These are phyloP conservation scores for Chelonus formosanus DNA, from an alignment of 2,888 invertebrate species.

Conservation along the genomic window DNA sequence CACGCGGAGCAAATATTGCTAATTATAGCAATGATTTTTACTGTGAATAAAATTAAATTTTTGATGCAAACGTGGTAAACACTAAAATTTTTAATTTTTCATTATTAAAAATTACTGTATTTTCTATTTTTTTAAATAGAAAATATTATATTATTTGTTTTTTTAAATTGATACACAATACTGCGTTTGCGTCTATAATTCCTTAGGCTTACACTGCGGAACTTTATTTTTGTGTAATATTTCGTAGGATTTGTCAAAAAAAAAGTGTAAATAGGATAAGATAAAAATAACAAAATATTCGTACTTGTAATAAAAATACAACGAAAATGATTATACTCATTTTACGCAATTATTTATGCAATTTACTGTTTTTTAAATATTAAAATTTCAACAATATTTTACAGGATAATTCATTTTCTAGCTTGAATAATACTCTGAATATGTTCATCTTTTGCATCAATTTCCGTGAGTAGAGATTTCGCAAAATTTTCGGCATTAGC, in stretches of 20 bases:
- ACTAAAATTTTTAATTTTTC: not conserved
- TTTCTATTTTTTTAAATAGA: no score
- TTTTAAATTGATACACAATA: not conserved
- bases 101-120: not conserved
- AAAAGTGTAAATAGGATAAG: conserved; percentile 57
- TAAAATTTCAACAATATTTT: no score
- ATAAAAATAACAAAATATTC: conserved; percentile 45
- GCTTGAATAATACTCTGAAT: conserved; percentile 52
- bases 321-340: conserved; percentile 36
- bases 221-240: conserved; percentile 61
- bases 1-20: no score
- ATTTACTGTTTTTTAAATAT: no score
- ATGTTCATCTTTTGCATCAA: conserved; percentile 72
- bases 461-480: conserved; percentile 79
- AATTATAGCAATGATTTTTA: no score
- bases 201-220: conserved; percentile 43
- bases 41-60: not conserved
- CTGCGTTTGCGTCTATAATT: conserved; percentile 35
- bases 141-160: no score
- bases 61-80: conserved; percentile 3
- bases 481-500: conserved; percentile 82
- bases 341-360: no score
- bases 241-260: conserved; percentile 53
- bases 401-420: no score
- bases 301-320: conserved; percentile 61